phyloP scores from a whole-genome alignment of 2,888 invertebrate genomes.

The Troides aeacus region DNA sequence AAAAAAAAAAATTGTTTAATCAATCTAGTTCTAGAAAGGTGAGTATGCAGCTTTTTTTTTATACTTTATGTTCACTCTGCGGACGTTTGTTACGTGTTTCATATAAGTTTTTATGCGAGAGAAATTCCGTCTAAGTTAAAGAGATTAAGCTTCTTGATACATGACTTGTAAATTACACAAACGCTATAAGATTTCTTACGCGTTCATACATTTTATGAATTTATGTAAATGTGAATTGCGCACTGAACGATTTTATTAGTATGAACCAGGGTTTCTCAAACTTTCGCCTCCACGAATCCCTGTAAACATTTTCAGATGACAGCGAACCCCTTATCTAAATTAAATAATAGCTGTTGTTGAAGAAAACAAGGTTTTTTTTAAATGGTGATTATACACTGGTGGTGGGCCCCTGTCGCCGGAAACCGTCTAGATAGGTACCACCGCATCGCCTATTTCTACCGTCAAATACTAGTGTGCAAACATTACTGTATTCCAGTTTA shows the following conservation, averaged over 20 bases:
- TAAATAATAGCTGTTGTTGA: neutral
- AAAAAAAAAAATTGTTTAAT: conserved; percentile 36
- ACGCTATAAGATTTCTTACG: conserved; percentile 4
- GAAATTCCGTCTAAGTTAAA: conserved; percentile 30
- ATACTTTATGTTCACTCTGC: conserved; percentile 35
- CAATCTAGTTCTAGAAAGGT: conserved; percentile 35
- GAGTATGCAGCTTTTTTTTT: conserved; percentile 23
- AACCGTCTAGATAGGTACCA: no score
- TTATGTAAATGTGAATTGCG: neutral
- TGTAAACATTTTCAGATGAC: no score
- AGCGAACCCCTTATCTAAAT: no score
- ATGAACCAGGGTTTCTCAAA: neutral
- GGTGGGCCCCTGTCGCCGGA: no score
- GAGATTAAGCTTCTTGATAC: conserved; percentile 25
- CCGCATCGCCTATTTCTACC: no score
- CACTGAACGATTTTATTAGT: neutral
- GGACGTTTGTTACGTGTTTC: conserved; percentile 19
- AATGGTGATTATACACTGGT: no score
- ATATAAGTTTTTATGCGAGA: conserved; percentile 31
- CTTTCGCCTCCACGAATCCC: no score
- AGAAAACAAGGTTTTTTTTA: neutral
- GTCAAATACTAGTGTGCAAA: no score
- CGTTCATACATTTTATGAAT: neutral
- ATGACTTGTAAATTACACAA: conserved; percentile 27
- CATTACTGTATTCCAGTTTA: no score